Base-by-base conservation (phyloP, 2,888 invertebrate genomes). In the Chymomyza procnemis region DNA sequence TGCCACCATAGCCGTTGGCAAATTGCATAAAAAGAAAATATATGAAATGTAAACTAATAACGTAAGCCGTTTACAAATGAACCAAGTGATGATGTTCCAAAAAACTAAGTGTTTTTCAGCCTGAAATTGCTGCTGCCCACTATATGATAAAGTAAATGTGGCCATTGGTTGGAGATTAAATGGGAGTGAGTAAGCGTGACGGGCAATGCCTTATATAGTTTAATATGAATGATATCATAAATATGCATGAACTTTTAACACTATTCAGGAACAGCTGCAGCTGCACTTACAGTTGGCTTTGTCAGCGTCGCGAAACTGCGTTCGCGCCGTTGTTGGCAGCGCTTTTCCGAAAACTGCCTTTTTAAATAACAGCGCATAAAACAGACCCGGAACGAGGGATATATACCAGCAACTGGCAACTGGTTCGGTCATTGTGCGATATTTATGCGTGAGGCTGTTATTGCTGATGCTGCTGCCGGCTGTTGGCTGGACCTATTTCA, bases 181-280 rank as follows among this genome's bases (percentile, higher is more conserved):
- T 16, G 19, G 50, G 50, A 16, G 58, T 48, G 54, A 62, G 67
- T 63, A 62, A 71, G 75, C 81, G 68, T 76, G 19, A 16, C 50
- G 4, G 84, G 86, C 84, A 85, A 80, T 83, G 81, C 81, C 81
- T 86, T 71, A 77, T 72, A 64, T 72, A 70, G 64, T 87, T 83
- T 83, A 87, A 83, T 82, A 83, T 83, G 83, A 83, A 83, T 83
- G 83, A 83, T 78, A 78, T 80, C 80, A 83, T 83, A 83, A 83
- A 83, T 83, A 83, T 83, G 83, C 83, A 83, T 83, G 83, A 85
- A 87, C 80, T 82, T 83, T 83, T 83, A 83, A 83, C 83, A 83
- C 83, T 83, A 78, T 80, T 76, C 83, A 74, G 76, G 75, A 82
- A 84, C 82, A 82, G 87, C 69, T 79, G 81, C 74, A 84, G 63